phyloP scores from a whole-genome alignment of 2,888 invertebrate species.

The Xestia ashworthii region DNA sequence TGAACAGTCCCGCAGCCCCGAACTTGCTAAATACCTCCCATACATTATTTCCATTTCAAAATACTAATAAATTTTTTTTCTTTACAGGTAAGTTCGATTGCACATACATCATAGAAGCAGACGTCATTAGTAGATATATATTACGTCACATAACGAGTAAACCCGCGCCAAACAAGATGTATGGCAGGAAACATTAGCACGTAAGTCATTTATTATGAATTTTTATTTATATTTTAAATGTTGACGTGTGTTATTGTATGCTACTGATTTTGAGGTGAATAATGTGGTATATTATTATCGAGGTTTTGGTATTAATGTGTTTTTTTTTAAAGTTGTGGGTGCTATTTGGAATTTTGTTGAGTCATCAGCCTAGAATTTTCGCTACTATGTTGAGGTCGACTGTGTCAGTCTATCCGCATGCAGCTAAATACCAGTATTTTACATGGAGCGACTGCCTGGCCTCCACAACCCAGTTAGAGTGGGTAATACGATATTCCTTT shows the following conservation, averaged over 20 bases:
- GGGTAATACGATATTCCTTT: no score
- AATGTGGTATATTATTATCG: neutral
- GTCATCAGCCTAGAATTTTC: no score
- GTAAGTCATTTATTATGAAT: slow-evolving; percentile 44
- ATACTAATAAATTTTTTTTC: slow-evolving; percentile 29
- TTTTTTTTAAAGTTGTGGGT: neutral
- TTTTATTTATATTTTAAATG: slow-evolving; percentile 34
- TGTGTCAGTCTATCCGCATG: no score
- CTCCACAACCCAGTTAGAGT: no score
- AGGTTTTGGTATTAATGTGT: neutral
- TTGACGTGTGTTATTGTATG: slow-evolving; percentile 17
- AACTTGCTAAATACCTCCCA: neutral
- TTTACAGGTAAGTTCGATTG: slow-evolving; percentile 64
- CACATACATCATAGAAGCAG: slow-evolving; percentile 46
- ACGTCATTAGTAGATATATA: slow-evolving; percentile 63
- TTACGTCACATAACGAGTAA: slow-evolving; percentile 54
- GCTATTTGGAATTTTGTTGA: no score
- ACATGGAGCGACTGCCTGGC: no score
- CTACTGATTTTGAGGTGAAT: slow-evolving; percentile 27
- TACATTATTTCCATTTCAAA: slow-evolving; percentile 19
- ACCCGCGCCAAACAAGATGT: slow-evolving; percentile 66
- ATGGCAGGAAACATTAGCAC: slow-evolving; percentile 69
- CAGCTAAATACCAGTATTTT: no score
- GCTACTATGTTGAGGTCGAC: no score
- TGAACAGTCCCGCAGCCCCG: no score